phyloP scores from a whole-genome alignment of 1,140 invertebrate species.

The Holcopasites calliopsidis region DNA sequence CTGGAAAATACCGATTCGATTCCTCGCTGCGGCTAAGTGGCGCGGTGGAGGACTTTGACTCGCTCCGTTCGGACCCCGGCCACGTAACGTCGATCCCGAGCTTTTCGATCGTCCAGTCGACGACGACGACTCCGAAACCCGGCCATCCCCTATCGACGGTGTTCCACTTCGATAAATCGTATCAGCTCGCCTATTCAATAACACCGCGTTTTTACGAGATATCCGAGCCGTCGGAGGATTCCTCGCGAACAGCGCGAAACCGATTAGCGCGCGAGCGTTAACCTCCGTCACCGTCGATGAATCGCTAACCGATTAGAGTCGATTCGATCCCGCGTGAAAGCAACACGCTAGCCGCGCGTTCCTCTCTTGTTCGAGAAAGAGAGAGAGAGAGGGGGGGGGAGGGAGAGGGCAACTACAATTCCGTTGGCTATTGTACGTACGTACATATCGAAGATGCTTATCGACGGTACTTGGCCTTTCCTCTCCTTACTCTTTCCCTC shows the following conservation, averaged over 20 bases:
- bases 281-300: neutral
- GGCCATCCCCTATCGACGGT: neutral
- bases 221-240: neutral
- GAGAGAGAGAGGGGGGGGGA: conserved; percentile 1
- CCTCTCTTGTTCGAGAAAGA: neutral
- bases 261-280: neutral
- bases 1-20: conserved; percentile 26
- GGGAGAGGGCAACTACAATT: conserved; percentile 10
- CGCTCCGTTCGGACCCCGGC: neutral
- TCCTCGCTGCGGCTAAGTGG: no score
- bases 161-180: conserved; percentile 17
- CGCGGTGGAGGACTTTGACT: neutral
- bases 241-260: neutral
- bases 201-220: conserved; percentile 13
- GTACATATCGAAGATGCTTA: conserved; percentile 46
- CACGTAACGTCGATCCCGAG: neutral
- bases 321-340: neutral
- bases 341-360: neutral
- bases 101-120: neutral
- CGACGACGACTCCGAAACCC: neutral
- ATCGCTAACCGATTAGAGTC: conserved; percentile 5
- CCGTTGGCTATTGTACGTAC: conserved; percentile 47
- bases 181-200: neutral
- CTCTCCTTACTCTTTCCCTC: conserved; percentile 20
- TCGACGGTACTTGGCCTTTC: conserved; percentile 32